phyloP scores from a whole-genome alignment of 53 echinoderm and acorn worm species.

The Astropecten irregularis region DNA sequence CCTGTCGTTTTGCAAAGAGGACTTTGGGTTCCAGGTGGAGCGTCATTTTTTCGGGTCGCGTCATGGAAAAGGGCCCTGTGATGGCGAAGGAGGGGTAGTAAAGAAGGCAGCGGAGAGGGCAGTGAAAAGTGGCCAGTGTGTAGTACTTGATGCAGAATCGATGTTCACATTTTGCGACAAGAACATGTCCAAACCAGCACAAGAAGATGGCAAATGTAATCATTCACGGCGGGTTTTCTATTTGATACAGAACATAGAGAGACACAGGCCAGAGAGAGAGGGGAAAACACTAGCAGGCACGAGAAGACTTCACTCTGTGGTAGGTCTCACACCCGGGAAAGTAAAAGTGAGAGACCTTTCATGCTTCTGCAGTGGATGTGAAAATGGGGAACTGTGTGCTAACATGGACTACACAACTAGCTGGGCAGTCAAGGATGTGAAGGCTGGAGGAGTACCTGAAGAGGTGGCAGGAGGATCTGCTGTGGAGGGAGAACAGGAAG shows the following conservation, averaged over 20 bases:
- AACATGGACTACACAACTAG: background rate
- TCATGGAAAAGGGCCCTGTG: constrained; percentile 51
- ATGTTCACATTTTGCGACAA: constrained; percentile 42
- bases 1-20: background rate
- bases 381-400: background rate
- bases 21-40: background rate
- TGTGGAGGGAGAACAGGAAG: background rate
- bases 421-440: background rate
- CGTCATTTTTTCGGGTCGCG: no score
- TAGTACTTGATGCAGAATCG: constrained; percentile 43
- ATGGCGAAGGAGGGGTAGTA: constrained; percentile 47
- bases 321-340: background rate
- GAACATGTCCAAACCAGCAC: constrained; percentile 33
- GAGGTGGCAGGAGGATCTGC: background rate
- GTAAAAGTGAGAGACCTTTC: constrained; percentile 23
- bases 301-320: background rate
- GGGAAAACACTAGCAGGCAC: background rate
- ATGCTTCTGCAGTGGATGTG: constrained; percentile 33
- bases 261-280: no score
- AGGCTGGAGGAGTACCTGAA: background rate
- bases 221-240: no score
- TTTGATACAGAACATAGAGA: no score
- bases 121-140: constrained; percentile 15
- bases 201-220: no score
- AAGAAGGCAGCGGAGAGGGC: constrained; percentile 37